A percentile compares a stretch with the other conserved stretches of the same genome.
phyloP scores from a whole-genome alignment of 2,888 invertebrate species.

The Aspidiotus destructor region DNA sequence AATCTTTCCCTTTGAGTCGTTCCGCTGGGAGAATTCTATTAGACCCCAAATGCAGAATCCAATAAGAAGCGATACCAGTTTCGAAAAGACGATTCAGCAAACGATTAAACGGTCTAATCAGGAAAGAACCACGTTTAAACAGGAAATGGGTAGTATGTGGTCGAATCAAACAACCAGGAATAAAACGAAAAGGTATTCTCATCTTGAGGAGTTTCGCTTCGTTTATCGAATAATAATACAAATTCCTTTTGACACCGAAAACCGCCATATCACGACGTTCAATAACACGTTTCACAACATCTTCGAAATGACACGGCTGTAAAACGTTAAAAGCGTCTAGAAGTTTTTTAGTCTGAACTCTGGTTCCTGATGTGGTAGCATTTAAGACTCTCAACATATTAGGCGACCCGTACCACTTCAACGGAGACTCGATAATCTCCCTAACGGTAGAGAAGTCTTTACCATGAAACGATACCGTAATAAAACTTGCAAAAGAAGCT shows the following conservation, averaged over 20 bases:
- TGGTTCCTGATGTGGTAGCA: slow-evolving; percentile 25
- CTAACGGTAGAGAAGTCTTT: slow-evolving; percentile 34
- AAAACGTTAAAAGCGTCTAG: slow-evolving; percentile 26
- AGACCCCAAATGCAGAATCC: slow-evolving; percentile 35
- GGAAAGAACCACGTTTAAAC: slow-evolving; percentile 34
- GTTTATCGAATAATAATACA: slow-evolving; percentile 35
- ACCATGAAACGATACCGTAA: slow-evolving; percentile 35
- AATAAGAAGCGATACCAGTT: slow-evolving; percentile 35
- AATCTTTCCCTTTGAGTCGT: slow-evolving; percentile 33
- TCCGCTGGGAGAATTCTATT: slow-evolving; percentile 35
- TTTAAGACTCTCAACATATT: slow-evolving; percentile 34
- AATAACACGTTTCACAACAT: slow-evolving; percentile 33
- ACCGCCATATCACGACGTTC: slow-evolving; percentile 34
- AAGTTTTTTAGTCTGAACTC: slow-evolving; percentile 20
- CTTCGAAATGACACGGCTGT: slow-evolving; percentile 29
- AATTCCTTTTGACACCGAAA: slow-evolving; percentile 35
- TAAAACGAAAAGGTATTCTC: slow-evolving; percentile 35
- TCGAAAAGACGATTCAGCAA: slow-evolving; percentile 34
- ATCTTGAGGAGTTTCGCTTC: slow-evolving; percentile 34
- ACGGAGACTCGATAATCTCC: slow-evolving; percentile 33
- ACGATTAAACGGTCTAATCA: slow-evolving; percentile 29
- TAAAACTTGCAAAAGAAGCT: slow-evolving; percentile 35
- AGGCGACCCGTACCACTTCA: slow-evolving; percentile 30
- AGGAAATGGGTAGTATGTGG: slow-evolving; percentile 36
- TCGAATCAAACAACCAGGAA: slow-evolving; percentile 36